Evolutionary conservation across 2,888 invertebrate species (phyloP).

Genomic region (Barypeithes pellucidus): DNA sequence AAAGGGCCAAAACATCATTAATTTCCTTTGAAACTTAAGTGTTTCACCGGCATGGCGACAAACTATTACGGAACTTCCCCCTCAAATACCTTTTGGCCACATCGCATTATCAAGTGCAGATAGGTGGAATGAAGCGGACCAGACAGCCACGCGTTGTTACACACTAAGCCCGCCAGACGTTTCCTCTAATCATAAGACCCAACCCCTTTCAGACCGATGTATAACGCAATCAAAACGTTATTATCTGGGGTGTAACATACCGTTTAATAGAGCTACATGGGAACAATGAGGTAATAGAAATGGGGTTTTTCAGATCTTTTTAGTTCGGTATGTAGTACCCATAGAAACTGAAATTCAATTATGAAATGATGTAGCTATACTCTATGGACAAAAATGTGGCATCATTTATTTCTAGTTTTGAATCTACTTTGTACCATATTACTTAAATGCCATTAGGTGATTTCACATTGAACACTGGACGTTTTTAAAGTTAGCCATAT

Average conservation of each 20-base stretch:
- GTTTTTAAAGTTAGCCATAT: too few species aligned
- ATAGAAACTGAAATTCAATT: too few species aligned
- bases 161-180: conserved; percentile 37
- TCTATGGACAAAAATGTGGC: too few species aligned
- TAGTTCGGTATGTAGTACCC: conserved; percentile 6
- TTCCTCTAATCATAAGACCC: conserved; percentile 40
- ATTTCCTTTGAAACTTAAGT: conserved; percentile 18
- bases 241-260: conserved; percentile 60
- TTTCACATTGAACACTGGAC: too few species aligned
- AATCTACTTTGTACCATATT: too few species aligned
- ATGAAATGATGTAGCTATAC: too few species aligned
- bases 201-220: conserved; percentile 51
- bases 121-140: conserved; percentile 32
- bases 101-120: conserved; percentile 26
- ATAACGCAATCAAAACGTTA: conserved; percentile 65
- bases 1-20: conserved; percentile 8
- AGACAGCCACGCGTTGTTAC: conserved; percentile 31
- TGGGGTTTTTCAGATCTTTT: conserved; percentile 28
- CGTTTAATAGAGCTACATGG: conserved; percentile 37
- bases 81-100: conserved; percentile 25
- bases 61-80: conserved; percentile 13
- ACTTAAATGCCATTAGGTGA: too few species aligned
- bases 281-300: conserved; percentile 29
- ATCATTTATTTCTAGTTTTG: too few species aligned
- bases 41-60: conserved; percentile 6